A percentile compares a stretch with the other conserved stretches of the same genome.
phyloP scores from a whole-genome alignment of 2,797 vertebrate genomes.

The Denticeps clupeoides region DNA sequence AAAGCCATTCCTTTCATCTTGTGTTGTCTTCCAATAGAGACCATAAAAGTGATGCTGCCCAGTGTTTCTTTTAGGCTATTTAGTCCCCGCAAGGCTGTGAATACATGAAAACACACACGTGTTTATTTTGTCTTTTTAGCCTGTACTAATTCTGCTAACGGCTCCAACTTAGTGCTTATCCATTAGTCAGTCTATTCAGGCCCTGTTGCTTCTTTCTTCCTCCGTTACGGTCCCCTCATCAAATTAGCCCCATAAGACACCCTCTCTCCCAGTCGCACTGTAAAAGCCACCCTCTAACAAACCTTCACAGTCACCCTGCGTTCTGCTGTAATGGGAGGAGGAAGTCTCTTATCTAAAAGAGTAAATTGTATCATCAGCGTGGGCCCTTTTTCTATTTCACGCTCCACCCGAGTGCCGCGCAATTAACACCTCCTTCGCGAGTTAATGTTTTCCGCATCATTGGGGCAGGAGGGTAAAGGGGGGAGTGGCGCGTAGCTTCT shows the following conservation, averaged over 20 bases:
- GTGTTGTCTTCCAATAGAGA: too few species aligned
- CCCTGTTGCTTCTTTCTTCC: neutral
- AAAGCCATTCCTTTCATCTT: too few species aligned
- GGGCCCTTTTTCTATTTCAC: constrained; percentile 55
- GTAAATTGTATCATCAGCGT: constrained; percentile 41
- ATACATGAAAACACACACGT: too few species aligned
- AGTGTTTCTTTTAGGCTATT: too few species aligned
- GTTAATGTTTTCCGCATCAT: constrained; percentile 37
- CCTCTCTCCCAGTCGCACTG: constrained; percentile 19
- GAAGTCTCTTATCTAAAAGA: constrained; percentile 17
- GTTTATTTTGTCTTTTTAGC: too few species aligned
- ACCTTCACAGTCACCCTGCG: neutral
- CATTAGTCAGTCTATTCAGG: neutral
- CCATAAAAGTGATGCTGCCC: too few species aligned
- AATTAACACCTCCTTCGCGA: constrained; percentile 44
- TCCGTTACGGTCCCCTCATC: constrained; percentile 20
- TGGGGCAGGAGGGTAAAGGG: constrained; percentile 15
- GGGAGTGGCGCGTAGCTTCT: neutral
- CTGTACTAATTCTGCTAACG: too few species aligned
- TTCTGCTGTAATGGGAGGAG: neutral
- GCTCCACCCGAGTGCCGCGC: constrained; percentile 55
- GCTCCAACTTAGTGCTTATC: too few species aligned
- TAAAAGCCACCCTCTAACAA: constrained; percentile 11
- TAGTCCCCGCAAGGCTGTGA: too few species aligned
- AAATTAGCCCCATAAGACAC: constrained; percentile 8